Conservation (phyloP, 2,888 invertebrate species). For the Scaptodrosophila latifasciaeformis region DNA sequence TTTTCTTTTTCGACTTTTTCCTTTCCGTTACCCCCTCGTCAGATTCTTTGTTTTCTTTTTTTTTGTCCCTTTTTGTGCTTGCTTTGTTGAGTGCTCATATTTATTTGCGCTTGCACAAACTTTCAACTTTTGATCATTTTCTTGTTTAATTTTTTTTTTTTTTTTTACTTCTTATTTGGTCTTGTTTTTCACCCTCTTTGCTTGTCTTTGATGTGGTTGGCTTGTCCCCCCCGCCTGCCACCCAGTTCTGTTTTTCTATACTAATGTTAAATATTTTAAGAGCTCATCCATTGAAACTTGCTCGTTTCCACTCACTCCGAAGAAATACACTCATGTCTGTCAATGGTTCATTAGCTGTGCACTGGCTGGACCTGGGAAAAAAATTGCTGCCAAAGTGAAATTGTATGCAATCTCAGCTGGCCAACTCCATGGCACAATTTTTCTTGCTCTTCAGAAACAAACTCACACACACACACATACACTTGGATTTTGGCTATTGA, state of each 20-base stretch:
- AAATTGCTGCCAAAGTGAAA: constrained; percentile 59
- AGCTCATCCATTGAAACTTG: background rate
- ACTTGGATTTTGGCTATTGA: background rate
- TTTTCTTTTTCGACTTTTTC: too few relatives aligned
- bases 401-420: constrained; percentile 62
- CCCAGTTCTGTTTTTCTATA: background rate
- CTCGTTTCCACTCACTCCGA: constrained; percentile 18
- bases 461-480: too few relatives aligned
- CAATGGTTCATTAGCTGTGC: constrained; percentile 58
- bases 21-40: too few relatives aligned
- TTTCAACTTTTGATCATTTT: constrained; percentile 3
- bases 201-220: constrained; percentile 7
- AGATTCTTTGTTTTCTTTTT: constrained; percentile 1
- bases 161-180: background rate
- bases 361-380: constrained; percentile 36
- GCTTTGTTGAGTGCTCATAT: constrained; percentile 3
- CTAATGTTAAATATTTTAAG: constrained; percentile 8
- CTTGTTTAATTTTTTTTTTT: constrained; percentile 1
- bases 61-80: constrained; percentile 6
- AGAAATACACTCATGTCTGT: constrained; percentile 14
- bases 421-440: constrained; percentile 14
- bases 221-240: background rate
- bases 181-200: background rate
- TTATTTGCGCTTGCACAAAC: constrained; percentile 8
- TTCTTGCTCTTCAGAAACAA: constrained; percentile 7